Percentiles rank a stretch among this genome's conserved stretches.
Conservation (phyloP, 2,797 vertebrate genomes). For the Gallirallus australis region DNA sequence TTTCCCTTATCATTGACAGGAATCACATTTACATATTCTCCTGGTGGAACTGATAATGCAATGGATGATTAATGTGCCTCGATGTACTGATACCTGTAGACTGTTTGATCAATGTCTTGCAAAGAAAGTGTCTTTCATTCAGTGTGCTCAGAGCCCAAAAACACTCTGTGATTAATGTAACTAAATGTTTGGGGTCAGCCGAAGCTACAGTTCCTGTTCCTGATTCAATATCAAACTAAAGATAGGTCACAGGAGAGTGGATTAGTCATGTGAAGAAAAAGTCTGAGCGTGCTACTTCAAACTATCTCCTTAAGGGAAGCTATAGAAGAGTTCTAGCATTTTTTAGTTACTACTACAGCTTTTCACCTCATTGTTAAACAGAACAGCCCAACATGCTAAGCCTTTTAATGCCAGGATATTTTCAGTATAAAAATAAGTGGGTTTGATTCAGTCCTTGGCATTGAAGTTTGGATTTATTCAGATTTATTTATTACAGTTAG, state of each 20-base stretch:
- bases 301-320: conserved; percentile 42
- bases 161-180: conserved; percentile 93
- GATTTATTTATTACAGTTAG: conserved; percentile 71
- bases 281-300: conserved; percentile 45
- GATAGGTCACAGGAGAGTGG: conserved; percentile 87
- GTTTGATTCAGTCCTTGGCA: neutral
- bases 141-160: conserved; percentile 83
- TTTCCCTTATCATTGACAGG: conserved; percentile 91
- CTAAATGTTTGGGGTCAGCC: conserved; percentile 91
- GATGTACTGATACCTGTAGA: conserved; percentile 96
- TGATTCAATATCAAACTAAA: conserved; percentile 86
- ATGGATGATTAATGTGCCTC: conserved; percentile 94
- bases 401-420: conserved; percentile 53
- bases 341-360: neutral
- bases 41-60: conserved; percentile 89
- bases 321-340: neutral
- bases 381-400: conserved; percentile 28
- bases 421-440: conserved; percentile 43
- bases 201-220: conserved; percentile 81
- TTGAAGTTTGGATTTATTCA: conserved; percentile 56
- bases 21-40: conserved; percentile 99
- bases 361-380: conserved; percentile 57
- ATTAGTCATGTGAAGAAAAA: conserved; percentile 87
- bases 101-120: conserved; percentile 91
- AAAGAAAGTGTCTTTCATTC: conserved; percentile 93